Conservation (phyloP, 2,113 vertebrate genomes). For the Maccullochella peelii region DNA sequence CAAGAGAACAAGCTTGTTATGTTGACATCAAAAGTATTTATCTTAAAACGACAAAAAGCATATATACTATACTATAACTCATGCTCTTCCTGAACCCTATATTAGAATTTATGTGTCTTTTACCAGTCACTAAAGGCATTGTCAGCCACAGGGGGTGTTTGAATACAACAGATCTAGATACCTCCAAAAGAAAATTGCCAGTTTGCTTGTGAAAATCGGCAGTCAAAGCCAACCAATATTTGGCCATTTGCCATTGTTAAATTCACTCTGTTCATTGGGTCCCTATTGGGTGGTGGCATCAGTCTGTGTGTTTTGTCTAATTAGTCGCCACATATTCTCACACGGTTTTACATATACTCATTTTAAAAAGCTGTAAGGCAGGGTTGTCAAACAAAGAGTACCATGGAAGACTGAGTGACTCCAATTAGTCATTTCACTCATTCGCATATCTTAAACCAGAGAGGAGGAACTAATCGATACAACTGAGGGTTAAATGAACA, state of each 20-base stretch:
- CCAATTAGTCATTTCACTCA: background rate
- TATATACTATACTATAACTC: no score
- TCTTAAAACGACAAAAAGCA: background rate
- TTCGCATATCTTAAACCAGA: background rate
- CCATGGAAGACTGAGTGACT: background rate
- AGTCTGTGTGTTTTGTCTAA: background rate
- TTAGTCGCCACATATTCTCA: background rate
- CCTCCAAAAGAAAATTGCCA: background rate
- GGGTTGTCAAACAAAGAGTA: background rate
- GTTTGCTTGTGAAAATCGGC: background rate
- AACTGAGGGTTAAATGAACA: background rate
- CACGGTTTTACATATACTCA: background rate
- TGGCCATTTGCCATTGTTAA: background rate
- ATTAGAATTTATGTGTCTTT: background rate
- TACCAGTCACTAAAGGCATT: background rate
- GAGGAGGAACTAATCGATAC: background rate
- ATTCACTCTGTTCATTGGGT: background rate
- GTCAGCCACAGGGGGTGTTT: background rate
- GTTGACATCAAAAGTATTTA: background rate
- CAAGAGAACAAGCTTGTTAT: background rate
- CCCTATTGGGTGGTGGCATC: background rate
- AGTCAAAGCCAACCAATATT: background rate
- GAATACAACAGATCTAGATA: background rate
- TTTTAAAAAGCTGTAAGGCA: background rate
- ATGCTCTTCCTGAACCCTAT: fast-evolving